Base-by-base conservation (phyloP, 1,140 invertebrate genomes). In the Drosophila busckii region DNA sequence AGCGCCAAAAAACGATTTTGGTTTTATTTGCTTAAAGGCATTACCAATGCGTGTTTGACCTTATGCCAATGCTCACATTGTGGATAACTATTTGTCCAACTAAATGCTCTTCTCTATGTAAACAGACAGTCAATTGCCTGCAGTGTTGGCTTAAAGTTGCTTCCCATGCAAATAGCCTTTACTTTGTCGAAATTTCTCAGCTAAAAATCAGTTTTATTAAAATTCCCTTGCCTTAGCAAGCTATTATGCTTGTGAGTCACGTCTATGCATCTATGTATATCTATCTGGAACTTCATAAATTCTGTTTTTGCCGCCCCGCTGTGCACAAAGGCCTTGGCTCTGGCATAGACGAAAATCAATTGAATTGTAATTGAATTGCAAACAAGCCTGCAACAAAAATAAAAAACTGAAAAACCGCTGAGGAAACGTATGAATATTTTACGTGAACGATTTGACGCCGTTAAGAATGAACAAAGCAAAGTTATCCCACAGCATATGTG, bases 371-470 rank as follows among this genome's bases (percentile, higher is more conserved):
- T 76, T 76, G 71, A 76, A 76, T 76, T 76, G 71, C 71, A 71
- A 70, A 76, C 71, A 76, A n/a, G n/a, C 71, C 80, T 76, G 71
- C n/a, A n/a, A n/a, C n/a, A n/a, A n/a, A n/a, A n/a, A n/a, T n/a
- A n/a, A n/a, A n/a, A 71, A 67, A 71, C 67, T 28, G 55, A 80
- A 63, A 75, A 80, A 78, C 71, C 73, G 56, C 73, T 55, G 26
- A 80, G 73, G 50, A 80, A 73, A 80, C 73, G 73, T 59, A 80
- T 80, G 73, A 71, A 80, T 80, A 80, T 80, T 80, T 80, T 80
- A 80, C 75, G 68, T 80, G 73, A 80, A 64, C 73, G 68, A 80
- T 80, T 82, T 80, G 62, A 37, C 55, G 62, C 20, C 41, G 56
- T 26, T 45, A 42, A 56, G 53, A 65, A 65, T 37, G 42, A 60